phyloP scores from a whole-genome alignment of 2,888 invertebrate species.

The Drosophila sordidula region DNA sequence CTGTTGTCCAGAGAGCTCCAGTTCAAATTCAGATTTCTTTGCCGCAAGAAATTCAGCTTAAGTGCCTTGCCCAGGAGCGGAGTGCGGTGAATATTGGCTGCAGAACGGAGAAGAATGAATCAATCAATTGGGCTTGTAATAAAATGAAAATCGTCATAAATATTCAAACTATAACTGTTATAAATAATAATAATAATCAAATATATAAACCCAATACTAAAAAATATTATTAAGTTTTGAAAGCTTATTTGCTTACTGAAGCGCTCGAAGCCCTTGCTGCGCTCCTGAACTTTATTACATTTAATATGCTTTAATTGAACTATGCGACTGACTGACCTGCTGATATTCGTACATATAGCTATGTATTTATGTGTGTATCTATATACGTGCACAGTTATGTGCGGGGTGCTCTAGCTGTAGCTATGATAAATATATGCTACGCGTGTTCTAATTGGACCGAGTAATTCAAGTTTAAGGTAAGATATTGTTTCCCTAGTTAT shows the following conservation, averaged over 20 bases:
- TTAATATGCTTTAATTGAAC: conserved; percentile 76
- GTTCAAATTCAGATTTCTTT: conserved; percentile 65
- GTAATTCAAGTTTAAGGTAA: neutral
- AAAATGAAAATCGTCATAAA: no score
- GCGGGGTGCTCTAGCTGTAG: neutral
- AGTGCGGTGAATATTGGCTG: neutral
- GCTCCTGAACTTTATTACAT: conserved; percentile 55
- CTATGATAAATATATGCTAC: neutral
- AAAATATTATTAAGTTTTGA: neutral
- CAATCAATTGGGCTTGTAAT: no score
- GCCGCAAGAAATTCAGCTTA: conserved; percentile 35
- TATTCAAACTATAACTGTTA: no score
- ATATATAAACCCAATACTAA: neutral
- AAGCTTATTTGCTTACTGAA: neutral
- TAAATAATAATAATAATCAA: no score
- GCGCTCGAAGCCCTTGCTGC: conserved; percentile 10
- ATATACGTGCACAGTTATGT: conserved; percentile 20
- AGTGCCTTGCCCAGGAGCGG: conserved; percentile 49
- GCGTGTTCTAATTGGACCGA: neutral
- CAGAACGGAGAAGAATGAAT: no score
- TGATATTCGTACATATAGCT: conserved; percentile 10
- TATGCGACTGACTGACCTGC: conserved; percentile 72
- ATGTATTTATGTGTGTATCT: conserved; percentile 18
- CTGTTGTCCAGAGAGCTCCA: conserved; percentile 37
- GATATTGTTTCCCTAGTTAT: neutral